Conservation (phyloP, 1,140 invertebrate genomes). For the Phthorimaea operculella region DNA sequence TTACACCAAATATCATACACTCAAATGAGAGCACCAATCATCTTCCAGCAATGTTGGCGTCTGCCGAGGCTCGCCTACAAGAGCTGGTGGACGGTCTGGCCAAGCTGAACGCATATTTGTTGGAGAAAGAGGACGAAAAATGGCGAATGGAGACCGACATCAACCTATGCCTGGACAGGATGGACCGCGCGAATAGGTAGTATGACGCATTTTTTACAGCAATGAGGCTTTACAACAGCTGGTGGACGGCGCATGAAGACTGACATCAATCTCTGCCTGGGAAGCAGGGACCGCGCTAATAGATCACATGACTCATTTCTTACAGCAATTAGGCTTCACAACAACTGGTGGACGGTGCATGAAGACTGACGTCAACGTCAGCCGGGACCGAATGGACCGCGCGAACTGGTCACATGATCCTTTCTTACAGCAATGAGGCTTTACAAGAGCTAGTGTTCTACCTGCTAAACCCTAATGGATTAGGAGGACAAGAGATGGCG, state of each 20-base stretch:
- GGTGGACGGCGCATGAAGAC: slow-evolving; percentile 76
- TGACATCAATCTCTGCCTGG: slow-evolving; percentile 80
- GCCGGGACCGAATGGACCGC: slow-evolving; percentile 79
- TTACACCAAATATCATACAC: too few species aligned
- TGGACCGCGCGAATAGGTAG: slow-evolving; percentile 81
- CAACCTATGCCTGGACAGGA: slow-evolving; percentile 79
- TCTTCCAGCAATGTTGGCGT: slow-evolving; percentile 64
- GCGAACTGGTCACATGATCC: slow-evolving; percentile 81
- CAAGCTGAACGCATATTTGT: slow-evolving; percentile 73
- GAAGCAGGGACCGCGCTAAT: slow-evolving; percentile 80
- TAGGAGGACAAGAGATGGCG: slow-evolving; percentile 73
- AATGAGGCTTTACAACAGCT: too few species aligned
- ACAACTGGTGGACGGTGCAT: too few species aligned
- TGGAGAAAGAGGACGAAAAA: slow-evolving; percentile 72
- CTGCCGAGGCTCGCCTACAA: slow-evolving; percentile 70
- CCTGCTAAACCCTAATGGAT: slow-evolving; percentile 73
- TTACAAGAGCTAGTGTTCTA: slow-evolving; percentile 70
- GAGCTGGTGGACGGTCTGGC: slow-evolving; percentile 71
- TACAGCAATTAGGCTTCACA: too few species aligned
- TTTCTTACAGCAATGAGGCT: too few species aligned
- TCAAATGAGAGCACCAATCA: too few species aligned
- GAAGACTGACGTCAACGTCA: slow-evolving; percentile 80
- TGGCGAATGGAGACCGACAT: slow-evolving; percentile 79
- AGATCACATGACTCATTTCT: too few species aligned
- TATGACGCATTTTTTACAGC: too few species aligned